Evolutionary conservation across 2,888 invertebrate species (phyloP).

Genomic region (Vanessa cardui): DNA sequence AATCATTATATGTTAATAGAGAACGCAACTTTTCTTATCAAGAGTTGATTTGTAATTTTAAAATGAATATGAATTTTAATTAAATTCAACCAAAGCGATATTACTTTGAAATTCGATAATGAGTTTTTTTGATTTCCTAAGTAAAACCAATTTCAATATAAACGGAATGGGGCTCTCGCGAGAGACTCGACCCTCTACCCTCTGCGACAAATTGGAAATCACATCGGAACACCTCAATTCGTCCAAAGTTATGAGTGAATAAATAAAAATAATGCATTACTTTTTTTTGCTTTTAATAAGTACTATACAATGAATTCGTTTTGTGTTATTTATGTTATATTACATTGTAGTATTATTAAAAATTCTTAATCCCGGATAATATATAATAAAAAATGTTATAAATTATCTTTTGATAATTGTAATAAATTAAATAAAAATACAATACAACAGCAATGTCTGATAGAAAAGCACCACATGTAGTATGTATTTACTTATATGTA

Average conservation of each 20-base stretch:
- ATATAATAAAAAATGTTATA: too few species aligned
- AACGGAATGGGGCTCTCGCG: conserved; percentile 17
- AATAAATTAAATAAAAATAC: too few species aligned
- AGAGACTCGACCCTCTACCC: conserved; percentile 3
- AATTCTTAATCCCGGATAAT: too few species aligned
- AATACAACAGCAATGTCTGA: too few species aligned
- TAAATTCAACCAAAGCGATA: conserved; percentile 10
- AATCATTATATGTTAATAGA: too few species aligned
- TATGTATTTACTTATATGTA: too few species aligned
- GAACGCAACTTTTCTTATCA: too few species aligned
- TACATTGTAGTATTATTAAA: too few species aligned
- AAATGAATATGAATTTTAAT: conserved; percentile 10
- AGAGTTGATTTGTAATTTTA: too few species aligned
- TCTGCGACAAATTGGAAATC: conserved; percentile 18
- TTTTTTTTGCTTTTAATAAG: not conserved
- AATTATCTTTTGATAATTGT: too few species aligned
- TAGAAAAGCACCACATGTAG: too few species aligned
- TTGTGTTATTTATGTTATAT: too few species aligned
- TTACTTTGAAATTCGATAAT: conserved; percentile 20
- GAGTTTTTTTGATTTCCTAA: conserved; percentile 21
- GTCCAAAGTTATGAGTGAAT: not conserved
- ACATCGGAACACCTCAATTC: conserved; percentile 14
- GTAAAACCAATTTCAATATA: conserved; percentile 27
- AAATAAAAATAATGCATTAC: conserved; percentile 5
- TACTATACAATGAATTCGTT: not conserved